These are phyloP conservation scores for Diplodus sargus DNA, from an alignment of 2,797 vertebrate species.

Conservation along the genomic window DNA sequence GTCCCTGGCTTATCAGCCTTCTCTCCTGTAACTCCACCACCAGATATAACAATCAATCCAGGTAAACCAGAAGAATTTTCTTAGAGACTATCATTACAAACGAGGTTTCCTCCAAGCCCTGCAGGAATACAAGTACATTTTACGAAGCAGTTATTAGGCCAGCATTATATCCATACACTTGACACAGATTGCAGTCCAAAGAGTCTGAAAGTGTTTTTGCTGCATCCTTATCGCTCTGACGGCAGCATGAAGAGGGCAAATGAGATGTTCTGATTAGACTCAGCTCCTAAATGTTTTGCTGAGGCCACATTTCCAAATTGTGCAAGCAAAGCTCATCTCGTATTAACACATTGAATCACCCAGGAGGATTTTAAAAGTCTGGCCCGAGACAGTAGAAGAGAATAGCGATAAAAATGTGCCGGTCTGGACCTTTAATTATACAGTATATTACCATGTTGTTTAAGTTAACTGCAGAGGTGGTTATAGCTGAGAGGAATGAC, in stretches of 20 bases:
- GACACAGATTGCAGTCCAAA: not conserved
- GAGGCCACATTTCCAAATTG: constrained; percentile 10
- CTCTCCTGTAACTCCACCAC: too few relatives aligned
- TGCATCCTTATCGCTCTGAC: constrained; percentile 1
- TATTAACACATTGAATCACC: constrained; percentile 1
- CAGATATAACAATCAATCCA: too few relatives aligned
- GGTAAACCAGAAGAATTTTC: not conserved
- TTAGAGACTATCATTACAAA: not conserved
- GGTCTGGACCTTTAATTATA: constrained; percentile 7
- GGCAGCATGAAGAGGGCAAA: not conserved
- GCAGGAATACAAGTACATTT: not conserved
- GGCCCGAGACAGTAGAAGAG: not conserved
- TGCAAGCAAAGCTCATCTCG: constrained; percentile 22
- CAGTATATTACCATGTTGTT: not conserved
- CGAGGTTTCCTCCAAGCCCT: not conserved
- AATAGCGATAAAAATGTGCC: constrained; percentile 26
- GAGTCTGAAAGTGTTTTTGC: not conserved
- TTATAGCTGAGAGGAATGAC: not conserved
- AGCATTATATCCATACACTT: not conserved
- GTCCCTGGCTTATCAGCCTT: too few relatives aligned
- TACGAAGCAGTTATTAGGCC: not conserved
- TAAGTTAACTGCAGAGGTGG: constrained; percentile 11
- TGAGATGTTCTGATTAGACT: not conserved
- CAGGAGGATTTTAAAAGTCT: constrained; percentile 16
- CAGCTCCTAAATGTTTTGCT: constrained; percentile 7